Evolutionary conservation across 2,797 vertebrate species (phyloP).

Genomic region (Limosa lapponica): DNA sequence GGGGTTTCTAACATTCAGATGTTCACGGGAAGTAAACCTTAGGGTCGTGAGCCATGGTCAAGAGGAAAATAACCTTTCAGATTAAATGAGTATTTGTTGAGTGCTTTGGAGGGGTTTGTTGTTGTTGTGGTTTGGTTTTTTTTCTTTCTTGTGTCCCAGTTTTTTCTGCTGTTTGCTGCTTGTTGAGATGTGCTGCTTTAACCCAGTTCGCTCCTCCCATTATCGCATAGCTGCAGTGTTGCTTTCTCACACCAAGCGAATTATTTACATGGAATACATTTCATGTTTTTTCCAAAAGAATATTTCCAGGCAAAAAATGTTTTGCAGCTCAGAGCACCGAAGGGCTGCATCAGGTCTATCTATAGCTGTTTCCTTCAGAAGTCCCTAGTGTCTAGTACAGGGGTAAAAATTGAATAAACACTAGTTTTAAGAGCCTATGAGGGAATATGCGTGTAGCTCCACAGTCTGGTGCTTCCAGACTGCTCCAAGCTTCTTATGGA

Average conservation of each 20-base stretch:
- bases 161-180: accelerated
- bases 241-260: background rate
- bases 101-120: background rate
- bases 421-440: background rate
- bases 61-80: background rate
- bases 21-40: background rate
- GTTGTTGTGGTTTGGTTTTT: background rate
- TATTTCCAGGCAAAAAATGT: background rate
- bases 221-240: background rate
- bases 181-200: background rate
- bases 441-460: background rate
- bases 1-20: background rate
- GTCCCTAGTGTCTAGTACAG: background rate
- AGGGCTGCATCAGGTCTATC: background rate
- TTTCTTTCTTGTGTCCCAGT: background rate
- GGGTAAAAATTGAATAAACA: background rate
- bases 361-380: background rate
- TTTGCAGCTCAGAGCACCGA: background rate
- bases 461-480: background rate
- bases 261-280: background rate
- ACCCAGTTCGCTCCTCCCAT: background rate
- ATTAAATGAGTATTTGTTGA: background rate
- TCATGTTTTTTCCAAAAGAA: accelerated
- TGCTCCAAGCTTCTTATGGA: background rate
- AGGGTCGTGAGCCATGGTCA: background rate